Evolutionary conservation across 2,797 vertebrate species (phyloP).

Genomic region (Tangara arthus): DNA sequence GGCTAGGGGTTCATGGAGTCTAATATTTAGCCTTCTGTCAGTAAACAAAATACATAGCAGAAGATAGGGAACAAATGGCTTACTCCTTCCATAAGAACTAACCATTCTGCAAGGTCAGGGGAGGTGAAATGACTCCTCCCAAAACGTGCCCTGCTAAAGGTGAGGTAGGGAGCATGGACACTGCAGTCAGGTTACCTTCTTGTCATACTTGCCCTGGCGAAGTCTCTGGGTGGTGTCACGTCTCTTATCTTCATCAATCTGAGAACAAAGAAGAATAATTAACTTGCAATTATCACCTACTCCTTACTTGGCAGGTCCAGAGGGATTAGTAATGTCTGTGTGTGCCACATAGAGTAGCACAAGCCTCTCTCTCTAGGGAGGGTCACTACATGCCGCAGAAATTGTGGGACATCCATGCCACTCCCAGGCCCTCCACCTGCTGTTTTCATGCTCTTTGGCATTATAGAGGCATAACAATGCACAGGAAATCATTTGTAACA

Average conservation of each 20-base stretch:
- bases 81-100: background rate
- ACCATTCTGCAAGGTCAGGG: background rate
- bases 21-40: background rate
- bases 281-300: slow-evolving; percentile 39
- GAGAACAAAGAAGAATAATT: slow-evolving; percentile 50
- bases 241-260: slow-evolving; percentile 93
- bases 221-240: slow-evolving; percentile 81
- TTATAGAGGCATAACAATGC: background rate
- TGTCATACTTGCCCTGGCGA: slow-evolving; percentile 88
- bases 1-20: background rate
- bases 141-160: background rate
- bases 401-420: background rate
- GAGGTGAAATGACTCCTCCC: background rate
- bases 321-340: background rate
- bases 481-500: background rate
- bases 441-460: background rate
- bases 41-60: background rate
- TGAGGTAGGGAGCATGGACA: background rate
- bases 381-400: background rate
- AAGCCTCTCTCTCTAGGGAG: background rate
- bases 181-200: slow-evolving; percentile 81
- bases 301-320: background rate
- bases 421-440: background rate
- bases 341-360: background rate
- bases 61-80: background rate